Evolutionary conservation across 1,140 invertebrate species (phyloP), one percentile per base, ranked within the genome.

Genomic region (Drosophila insularis): DNA sequence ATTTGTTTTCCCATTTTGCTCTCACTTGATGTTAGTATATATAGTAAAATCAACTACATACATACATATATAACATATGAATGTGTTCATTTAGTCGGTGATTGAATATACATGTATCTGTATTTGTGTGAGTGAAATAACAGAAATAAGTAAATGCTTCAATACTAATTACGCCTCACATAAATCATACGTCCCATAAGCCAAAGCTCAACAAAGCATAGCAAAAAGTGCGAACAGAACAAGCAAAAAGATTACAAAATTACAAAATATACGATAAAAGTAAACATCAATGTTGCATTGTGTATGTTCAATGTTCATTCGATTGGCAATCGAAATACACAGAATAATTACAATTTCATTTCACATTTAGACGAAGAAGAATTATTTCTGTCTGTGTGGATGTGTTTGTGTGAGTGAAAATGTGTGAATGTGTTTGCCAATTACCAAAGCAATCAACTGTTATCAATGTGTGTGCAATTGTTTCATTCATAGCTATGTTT

Each of bases 361-460:
- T 72, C 71, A 63, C 56, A 68, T 79, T 66, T 65, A 31, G 40
- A 46, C 54, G 54, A 19, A 71, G 31, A 39, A 54, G 32, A 72
- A 55, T 53, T 69, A 71, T 67, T 74, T 37, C 27, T 27, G 27
- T 27, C 5, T 27, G 27, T 27, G 27, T 27, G 46, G 59, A 32
- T 55, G 37, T 55, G 27, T 27, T 2, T 5, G 5, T 27, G 32
- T 50, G 72, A 1, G 14, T 8, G 40, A 43, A 64, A 40, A 53
- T 63, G 59, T 39, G 35, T 56, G 62, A 21, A 21, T 78, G 35
- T 60, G 46, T 54, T 68, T 68, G 68, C 50, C 79, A 87, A 80
- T 80, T 74, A 79, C 39, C 63, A 81, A 87, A 87, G 76, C 77
- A 82, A 87, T 89, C 84, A 82, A 80, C 82, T 87, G 79, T 82